Conservation (phyloP, 2,888 invertebrate species). For the Stegana nigrithorax region DNA sequence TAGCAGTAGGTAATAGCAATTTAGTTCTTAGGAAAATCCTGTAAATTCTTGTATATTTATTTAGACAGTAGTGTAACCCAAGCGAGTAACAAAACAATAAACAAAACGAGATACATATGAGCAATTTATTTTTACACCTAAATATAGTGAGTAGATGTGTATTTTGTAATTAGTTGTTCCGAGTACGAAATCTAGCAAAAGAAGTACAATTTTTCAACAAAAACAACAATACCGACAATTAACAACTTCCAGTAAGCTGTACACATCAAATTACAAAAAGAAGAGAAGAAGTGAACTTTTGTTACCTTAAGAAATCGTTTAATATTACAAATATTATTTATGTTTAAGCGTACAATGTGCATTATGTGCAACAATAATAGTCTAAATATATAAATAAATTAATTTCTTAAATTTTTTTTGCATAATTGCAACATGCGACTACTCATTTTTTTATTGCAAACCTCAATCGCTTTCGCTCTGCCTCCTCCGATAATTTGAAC, state of each 20-base stretch:
- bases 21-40: slow-evolving; percentile 38
- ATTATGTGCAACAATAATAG: slow-evolving; percentile 50
- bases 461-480: background rate
- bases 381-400: slow-evolving; percentile 41
- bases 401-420: slow-evolving; percentile 16
- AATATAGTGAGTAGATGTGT: background rate
- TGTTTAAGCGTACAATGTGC: slow-evolving; percentile 23
- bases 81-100: background rate
- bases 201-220: slow-evolving; percentile 47
- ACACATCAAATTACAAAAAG: slow-evolving; percentile 26
- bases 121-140: slow-evolving; percentile 6
- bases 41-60: background rate
- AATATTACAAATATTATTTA: background rate
- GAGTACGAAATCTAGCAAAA: slow-evolving; percentile 1
- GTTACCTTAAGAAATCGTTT: slow-evolving; percentile 6
- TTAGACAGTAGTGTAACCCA: background rate
- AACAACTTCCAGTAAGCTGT: slow-evolving; percentile 35
- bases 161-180: background rate
- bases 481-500: slow-evolving; percentile 54
- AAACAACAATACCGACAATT: slow-evolving; percentile 22
- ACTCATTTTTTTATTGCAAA: background rate
- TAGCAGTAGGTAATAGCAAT: slow-evolving; percentile 53
- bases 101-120: background rate
- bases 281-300: slow-evolving; percentile 35
- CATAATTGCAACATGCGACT: background rate